Percentiles rank a stretch among this genome's conserved stretches.
These are phyloP conservation scores for Anthopleura xanthogrammica DNA, from an alignment of 92 coral and sea anemone species.

Conservation along the genomic window DNA sequence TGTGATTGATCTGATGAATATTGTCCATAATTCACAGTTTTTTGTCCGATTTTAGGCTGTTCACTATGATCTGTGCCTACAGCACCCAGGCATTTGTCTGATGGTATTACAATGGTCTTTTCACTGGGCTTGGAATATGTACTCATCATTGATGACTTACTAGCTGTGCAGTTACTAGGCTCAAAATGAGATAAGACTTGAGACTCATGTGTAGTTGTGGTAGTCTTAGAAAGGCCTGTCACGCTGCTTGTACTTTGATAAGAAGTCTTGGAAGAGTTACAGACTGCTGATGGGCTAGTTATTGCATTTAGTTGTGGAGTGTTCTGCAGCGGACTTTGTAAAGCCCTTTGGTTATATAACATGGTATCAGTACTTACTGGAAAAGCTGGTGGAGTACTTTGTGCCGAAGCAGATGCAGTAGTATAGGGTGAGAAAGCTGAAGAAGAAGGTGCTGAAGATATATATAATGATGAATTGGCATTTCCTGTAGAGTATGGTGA, in stretches of 20 bases:
- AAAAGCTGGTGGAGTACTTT: background rate
- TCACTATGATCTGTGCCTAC: background rate
- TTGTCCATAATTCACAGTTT: background rate
- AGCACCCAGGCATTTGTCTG: background rate
- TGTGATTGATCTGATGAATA: constrained; percentile 8
- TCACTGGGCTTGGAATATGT: background rate
- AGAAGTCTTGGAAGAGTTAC: background rate
- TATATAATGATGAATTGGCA: constrained; percentile 12
- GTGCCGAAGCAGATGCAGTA: background rate
- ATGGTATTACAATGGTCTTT: background rate
- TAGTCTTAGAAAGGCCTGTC: background rate
- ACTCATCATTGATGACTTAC: background rate
- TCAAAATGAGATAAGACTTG: background rate
- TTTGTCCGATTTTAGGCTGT: background rate
- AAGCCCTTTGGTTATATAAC: background rate
- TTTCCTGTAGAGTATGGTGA: constrained; percentile 11
- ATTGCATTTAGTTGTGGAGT: background rate
- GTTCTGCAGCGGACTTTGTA: background rate
- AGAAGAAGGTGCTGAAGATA: constrained; percentile 6
- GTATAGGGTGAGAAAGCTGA: constrained; percentile 3
- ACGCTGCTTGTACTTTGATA: background rate
- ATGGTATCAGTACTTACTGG: background rate
- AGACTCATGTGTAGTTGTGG: background rate
- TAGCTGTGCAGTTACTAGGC: background rate
- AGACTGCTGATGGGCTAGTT: background rate